phyloP scores from a whole-genome alignment of 2,888 invertebrate genomes.

The Nymphalis c-album region DNA sequence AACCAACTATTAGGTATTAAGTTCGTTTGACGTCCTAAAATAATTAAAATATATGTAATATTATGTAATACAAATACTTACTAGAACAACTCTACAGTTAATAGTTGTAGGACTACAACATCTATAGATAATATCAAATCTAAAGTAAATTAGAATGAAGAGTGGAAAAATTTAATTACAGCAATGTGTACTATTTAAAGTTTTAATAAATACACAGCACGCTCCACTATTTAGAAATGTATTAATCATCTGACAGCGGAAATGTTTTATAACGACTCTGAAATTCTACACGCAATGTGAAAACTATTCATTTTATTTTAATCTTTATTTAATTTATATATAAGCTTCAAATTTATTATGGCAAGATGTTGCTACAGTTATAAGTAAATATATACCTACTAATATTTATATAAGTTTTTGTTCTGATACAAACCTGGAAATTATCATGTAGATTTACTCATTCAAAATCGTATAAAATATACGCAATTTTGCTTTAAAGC shows the following conservation, averaged over 20 bases:
- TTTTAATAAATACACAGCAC: slow-evolving; percentile 9
- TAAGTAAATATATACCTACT: no score
- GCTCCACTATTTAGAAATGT: background rate
- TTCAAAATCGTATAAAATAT: no score
- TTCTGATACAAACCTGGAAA: no score
- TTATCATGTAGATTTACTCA: no score
- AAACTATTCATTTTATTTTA: slow-evolving; percentile 10
- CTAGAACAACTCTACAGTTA: background rate
- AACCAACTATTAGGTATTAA: background rate
- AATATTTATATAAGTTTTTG: no score
- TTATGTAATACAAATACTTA: background rate
- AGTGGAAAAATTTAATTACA: slow-evolving; percentile 33
- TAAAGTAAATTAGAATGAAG: slow-evolving; percentile 32
- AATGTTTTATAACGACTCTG: background rate
- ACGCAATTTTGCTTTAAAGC: no score
- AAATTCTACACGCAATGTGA: background rate
- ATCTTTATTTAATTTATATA: background rate
- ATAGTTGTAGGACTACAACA: slow-evolving; percentile 8
- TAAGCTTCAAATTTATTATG: background rate
- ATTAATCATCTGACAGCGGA: background rate
- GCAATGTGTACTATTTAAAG: slow-evolving; percentile 18
- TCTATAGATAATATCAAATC: slow-evolving; percentile 31
- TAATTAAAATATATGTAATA: background rate
- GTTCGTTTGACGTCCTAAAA: no score
- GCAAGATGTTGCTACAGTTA: background rate